These are phyloP conservation scores for Stercorarius parasiticus DNA, from an alignment of 2,113 vertebrate species.

Conservation along the genomic window DNA sequence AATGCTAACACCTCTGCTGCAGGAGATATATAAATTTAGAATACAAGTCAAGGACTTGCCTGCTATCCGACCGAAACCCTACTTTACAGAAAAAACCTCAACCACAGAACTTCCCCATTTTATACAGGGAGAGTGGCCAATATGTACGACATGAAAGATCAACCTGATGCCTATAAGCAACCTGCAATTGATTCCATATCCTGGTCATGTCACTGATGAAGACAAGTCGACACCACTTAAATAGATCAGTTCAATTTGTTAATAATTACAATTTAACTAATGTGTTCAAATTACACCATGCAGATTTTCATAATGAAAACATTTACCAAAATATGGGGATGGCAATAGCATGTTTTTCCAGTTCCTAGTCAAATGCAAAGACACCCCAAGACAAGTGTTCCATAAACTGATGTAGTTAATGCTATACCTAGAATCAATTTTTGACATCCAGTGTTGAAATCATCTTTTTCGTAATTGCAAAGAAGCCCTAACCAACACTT, in stretches of 20 bases:
- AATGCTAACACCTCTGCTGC: neutral
- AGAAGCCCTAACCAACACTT: neutral
- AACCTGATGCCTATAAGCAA: neutral
- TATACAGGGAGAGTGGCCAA: neutral
- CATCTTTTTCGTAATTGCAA: neutral
- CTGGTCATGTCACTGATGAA: neutral
- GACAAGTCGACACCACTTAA: neutral
- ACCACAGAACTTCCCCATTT: neutral
- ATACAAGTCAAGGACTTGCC: neutral
- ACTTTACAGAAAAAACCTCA: neutral
- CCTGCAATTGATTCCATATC: neutral
- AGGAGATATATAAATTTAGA: neutral
- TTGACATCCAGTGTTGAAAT: neutral
- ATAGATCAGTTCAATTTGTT: neutral
- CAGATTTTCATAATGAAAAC: conserved; percentile 18
- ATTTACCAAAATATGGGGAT: conserved; percentile 36
- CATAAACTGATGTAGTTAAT: neutral
- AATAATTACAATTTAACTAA: neutral
- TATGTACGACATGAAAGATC: neutral
- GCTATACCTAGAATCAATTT: neutral
- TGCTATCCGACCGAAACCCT: neutral
- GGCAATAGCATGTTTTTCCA: neutral
- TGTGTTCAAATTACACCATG: conserved; percentile 5
- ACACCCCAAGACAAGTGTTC: neutral
- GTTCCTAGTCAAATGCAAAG: neutral